Base-by-base conservation (phyloP, 1,140 invertebrate species). In the Chymomyza costata region DNA sequence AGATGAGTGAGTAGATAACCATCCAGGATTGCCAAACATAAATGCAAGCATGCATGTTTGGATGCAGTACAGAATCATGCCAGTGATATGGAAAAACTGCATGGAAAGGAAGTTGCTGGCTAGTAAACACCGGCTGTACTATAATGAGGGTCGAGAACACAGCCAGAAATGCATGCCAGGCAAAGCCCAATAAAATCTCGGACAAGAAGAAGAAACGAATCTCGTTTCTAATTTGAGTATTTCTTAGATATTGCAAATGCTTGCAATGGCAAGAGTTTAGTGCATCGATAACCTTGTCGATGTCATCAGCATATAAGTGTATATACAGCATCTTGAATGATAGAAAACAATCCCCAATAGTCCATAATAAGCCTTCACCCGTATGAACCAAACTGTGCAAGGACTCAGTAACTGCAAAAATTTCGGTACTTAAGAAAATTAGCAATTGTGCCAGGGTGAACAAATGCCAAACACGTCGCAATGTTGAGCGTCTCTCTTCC, bases 91-190 rank as follows among this genome's bases (percentile, higher is more conserved):
- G 69, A 31, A 15, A 74, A 1, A 28, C 13, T 0, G 32, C 45
- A 18, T 68, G 54, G 30, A 74, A 68, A 1, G 69, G 69, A 5
- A 74, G 16, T 5, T 6, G 6, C n/a, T 57, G 60, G 2, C 35
- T 11, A 0, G 62, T 41, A 47, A 48, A 74, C 5, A 60, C 3
- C 0, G 69, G 69, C 3, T 50, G 44, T 2, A 28, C 28, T 2
- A 57, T 8, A 8, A 44, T 39, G 14, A 74, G 30, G 3, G 30
- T 0, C 0, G 25, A 3, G 5, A 74, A 68, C 0, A 38, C 0
- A 0, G 16, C 0, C 0, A 61, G 2, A 0, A 11, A 16, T 5
- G 6, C 1, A 8, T 28, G n/a, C 69, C 69, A 74, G 1, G 13
- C 1, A 0, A 34, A 0, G 0, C 31, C 0, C 6, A 56, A 2